Evolutionary conservation across 2,888 invertebrate genomes (phyloP), one percentile per base, ranked within the genome.

Genomic region (Cremastinae sp.): DNA sequence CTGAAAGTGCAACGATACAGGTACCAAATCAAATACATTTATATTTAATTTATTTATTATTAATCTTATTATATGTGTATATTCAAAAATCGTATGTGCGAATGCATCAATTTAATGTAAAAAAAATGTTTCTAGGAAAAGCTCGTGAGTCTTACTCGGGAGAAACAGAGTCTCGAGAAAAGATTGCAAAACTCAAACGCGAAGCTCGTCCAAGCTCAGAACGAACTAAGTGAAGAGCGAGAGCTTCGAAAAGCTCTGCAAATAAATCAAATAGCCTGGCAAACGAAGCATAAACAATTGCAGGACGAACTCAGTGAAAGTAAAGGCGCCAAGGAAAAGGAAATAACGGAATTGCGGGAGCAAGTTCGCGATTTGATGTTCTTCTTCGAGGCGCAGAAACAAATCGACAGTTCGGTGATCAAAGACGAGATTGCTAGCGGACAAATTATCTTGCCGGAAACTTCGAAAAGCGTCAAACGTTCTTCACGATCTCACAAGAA

Each of bases 331-430:
- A 92, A 92, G 80, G 92, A 92, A 68, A 84, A 90, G 54, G 94
- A 98, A 92, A 92, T 97, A n/a, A 81, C 90, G 0, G 97, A 98
- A 16, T 91, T 99, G 34, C 94, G 95, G 81, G 98, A 99, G 84
- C 98, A 99, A 91, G 92, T 99, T 7, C 93, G 96, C 38, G 99
- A 99, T 92, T 92, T 99, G 58, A 98, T 98, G 97, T 98, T 99
- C 91, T 98, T 95, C 89, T 93, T 99, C 83, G 97, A 98, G 81
- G 98, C 98, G 0, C 96, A 96, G 87, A 91, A 92, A 53, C 91
- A 92, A 82, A 92, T 93, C 61, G 91, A 91, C 79, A 91, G 91
- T 80, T 92, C 92, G 1, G 90, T 90, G 2, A 86, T 92, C 45
- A 90, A 91, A 73, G 92, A 92, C 20, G 93, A 93, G 77, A 92